phyloP scores from a whole-genome alignment of 2,113 vertebrate genomes.

The Triplophysa rosa region DNA sequence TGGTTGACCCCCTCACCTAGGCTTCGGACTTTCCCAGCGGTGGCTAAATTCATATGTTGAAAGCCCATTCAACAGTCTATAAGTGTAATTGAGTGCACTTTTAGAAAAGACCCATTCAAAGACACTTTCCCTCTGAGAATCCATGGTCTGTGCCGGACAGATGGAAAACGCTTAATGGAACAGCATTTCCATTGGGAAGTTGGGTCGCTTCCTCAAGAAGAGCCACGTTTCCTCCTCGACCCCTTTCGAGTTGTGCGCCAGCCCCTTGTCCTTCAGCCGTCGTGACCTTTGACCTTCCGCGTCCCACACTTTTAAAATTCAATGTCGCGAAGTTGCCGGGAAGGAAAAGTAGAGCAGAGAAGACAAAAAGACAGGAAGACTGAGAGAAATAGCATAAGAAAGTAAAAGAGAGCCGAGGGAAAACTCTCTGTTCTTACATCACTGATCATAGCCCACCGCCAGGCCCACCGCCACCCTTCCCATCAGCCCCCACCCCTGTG shows the following conservation, averaged over 20 bases:
- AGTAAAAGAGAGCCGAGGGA: conserved; percentile 44
- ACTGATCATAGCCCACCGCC: conserved; percentile 34
- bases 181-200: conserved; percentile 57
- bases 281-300: conserved; percentile 57
- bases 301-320: conserved; percentile 54
- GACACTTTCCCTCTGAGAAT: conserved; percentile 49
- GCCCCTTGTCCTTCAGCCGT: conserved; percentile 64
- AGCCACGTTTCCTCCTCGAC: conserved; percentile 66
- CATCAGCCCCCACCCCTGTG: conserved; percentile 36
- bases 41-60: conserved; percentile 39
- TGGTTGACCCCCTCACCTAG: conserved; percentile 32
- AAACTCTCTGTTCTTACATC: conserved; percentile 46
- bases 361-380: conserved; percentile 19
- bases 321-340: conserved; percentile 26
- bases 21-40: conserved; percentile 37
- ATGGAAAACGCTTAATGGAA: conserved; percentile 52
- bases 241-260: conserved; percentile 59
- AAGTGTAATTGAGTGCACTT: conserved; percentile 40
- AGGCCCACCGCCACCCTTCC: conserved; percentile 14
- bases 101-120: conserved; percentile 30
- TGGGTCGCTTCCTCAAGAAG: conserved; percentile 67
- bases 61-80: conserved; percentile 30
- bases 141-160: conserved; percentile 50
- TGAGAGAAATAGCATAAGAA: conserved; percentile 27
- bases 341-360: conserved; percentile 44